These are phyloP conservation scores for Manis crassicaudata DNA, from an alignment of 2,797 vertebrate genomes.

Conservation along the genomic window DNA sequence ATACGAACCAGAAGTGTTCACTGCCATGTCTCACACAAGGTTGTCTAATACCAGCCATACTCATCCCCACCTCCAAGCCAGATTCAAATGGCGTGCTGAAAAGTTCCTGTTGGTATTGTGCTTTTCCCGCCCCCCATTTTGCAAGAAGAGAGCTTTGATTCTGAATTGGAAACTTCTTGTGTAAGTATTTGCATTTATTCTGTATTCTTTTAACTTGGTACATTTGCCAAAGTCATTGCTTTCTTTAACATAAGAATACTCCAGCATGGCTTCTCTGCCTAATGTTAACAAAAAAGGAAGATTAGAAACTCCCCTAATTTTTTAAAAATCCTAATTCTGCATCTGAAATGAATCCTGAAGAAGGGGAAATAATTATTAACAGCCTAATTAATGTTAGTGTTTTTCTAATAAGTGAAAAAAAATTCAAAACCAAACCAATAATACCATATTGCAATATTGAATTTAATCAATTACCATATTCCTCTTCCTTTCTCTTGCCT, in stretches of 20 bases:
- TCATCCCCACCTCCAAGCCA: neutral
- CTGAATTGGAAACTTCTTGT: slow-evolving; percentile 26
- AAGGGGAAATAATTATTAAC: slow-evolving; percentile 10
- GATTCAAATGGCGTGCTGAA: neutral
- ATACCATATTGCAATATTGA: neutral
- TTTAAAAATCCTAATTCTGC: neutral
- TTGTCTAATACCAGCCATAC: neutral
- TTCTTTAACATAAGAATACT: slow-evolving; percentile 29
- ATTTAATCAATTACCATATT: neutral
- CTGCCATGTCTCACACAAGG: neutral
- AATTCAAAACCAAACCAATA: neutral
- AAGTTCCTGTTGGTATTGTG: neutral
- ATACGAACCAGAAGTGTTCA: neutral
- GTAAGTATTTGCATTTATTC: slow-evolving; percentile 41
- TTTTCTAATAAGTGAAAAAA: slow-evolving; percentile 30
- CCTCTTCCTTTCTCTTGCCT: neutral
- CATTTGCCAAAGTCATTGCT: slow-evolving; percentile 15
- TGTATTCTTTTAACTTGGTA: slow-evolving; percentile 29
- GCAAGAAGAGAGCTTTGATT: neutral
- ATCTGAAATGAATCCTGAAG: slow-evolving; percentile 26
- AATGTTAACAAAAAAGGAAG: slow-evolving; percentile 14
- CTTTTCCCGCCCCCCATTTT: neutral
- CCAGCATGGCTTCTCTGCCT: neutral
- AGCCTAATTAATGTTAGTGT: neutral
- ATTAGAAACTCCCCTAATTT: neutral